phyloP scores from a whole-genome alignment of 2,797 vertebrate species.

The Echiichthys vipera region DNA sequence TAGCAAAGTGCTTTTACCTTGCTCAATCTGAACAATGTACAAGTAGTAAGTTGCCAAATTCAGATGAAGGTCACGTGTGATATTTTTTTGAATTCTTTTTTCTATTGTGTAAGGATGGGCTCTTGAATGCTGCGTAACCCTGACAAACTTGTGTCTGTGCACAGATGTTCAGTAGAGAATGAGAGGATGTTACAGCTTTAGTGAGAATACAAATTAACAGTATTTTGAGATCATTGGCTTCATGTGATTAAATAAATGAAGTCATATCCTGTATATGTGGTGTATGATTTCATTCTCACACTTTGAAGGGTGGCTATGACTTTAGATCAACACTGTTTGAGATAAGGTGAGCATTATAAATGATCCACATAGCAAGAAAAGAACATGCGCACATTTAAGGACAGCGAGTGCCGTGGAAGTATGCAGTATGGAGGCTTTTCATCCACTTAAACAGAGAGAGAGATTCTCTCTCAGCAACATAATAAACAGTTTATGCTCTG shows the following conservation, averaged over 20 bases:
- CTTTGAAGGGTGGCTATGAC: background rate
- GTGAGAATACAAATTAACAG: background rate
- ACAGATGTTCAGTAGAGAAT: background rate
- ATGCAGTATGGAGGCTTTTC: slow-evolving; percentile 29
- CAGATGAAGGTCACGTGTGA: background rate
- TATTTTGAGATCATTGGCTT: background rate
- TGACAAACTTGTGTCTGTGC: background rate
- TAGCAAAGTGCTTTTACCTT: background rate
- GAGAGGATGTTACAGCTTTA: background rate
- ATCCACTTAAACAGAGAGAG: slow-evolving; percentile 23
- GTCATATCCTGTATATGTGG: background rate
- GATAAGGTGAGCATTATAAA: slow-evolving; percentile 6
- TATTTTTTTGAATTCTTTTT: background rate
- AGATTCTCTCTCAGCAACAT: slow-evolving; percentile 28
- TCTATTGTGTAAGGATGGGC: background rate
- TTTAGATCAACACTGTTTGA: background rate
- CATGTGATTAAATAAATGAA: background rate
- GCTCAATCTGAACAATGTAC: background rate
- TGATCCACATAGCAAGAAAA: slow-evolving; percentile 12
- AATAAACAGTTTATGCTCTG: slow-evolving; percentile 12
- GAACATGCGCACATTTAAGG: slow-evolving; percentile 1
- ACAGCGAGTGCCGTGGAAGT: slow-evolving; percentile 20
- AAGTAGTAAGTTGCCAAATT: background rate
- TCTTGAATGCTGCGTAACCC: background rate
- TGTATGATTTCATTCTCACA: background rate